Evolutionary conservation across 2,797 vertebrate species (phyloP), one percentile per base, ranked within the genome.

Genomic region (Ambastaia sidthimunki): DNA sequence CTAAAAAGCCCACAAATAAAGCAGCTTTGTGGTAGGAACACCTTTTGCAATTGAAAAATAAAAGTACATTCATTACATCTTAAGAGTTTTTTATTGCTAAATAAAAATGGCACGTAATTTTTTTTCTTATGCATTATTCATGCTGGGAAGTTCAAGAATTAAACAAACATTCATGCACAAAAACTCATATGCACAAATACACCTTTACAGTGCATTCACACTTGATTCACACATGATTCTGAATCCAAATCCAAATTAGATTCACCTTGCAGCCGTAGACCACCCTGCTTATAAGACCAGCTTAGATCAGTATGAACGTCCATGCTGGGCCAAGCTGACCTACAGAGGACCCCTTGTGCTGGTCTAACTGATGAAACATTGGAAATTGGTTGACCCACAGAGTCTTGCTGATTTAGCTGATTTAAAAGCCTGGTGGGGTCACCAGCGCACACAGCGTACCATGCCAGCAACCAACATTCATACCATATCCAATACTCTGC

Each of bases 71-170:
- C 67, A 82, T 66, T 71, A 72, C 10, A 31, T 72, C 57, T 71
- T 23, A 59, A 69, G 37, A 41, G 34, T 71, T 11, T 44, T 84
- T 83, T 71, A 77, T 71, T 77, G 70, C 57, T 15, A 70, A 76
- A 77, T 80, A 74, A 82, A 84, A 82, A 25, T 48, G 76, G 34
- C 50, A 65, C 73, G 80, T 76, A 79, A 80, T 70, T 68, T 73
- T 9, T 28, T 78, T 63, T 34, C 71, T 70, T 70, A 7, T 73
- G 44, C 44, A 76, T 70, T 72, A 82, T 77, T 77, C 44, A 76
- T 76, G 37, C 41, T 25, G 13, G 72, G 52, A 28, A 71, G 47
- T 37, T 23, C 5, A n/a, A 21, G 57, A 82, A 34, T 28, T 0
- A 62, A 19, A 41, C n/a, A n/a, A n/a, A 71, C 47, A 73, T 50